Evolutionary conservation across 1,140 invertebrate species (phyloP).

Genomic region (Nephotettix cincticeps): DNA sequence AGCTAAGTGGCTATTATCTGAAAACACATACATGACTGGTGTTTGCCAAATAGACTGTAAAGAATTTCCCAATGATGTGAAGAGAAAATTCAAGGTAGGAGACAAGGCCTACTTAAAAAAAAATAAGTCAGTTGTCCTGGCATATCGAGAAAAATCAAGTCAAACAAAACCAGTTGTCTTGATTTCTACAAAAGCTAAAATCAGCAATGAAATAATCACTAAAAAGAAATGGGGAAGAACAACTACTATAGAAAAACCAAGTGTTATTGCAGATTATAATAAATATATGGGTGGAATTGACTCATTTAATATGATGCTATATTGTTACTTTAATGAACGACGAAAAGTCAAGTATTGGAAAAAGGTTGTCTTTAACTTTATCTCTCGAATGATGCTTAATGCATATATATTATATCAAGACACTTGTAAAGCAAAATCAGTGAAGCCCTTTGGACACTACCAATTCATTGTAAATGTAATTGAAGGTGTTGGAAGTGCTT

Average conservation of each 20-base stretch:
- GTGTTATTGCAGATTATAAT: slow-evolving; percentile 29
- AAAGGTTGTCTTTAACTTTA: background rate
- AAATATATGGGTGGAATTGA: slow-evolving; percentile 35
- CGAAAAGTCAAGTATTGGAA: background rate
- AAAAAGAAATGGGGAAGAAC: slow-evolving; percentile 12
- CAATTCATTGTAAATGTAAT: too few relatives aligned
- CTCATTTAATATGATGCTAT: background rate
- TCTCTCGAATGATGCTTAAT: slow-evolving; percentile 6
- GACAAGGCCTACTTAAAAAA: background rate
- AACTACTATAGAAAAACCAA: slow-evolving; percentile 7
- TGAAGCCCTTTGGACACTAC: background rate
- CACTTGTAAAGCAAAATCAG: background rate
- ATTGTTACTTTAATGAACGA: background rate
- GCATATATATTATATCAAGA: slow-evolving; percentile 20
- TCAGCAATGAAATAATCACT: background rate
- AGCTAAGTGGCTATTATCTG: background rate
- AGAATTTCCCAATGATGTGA: background rate
- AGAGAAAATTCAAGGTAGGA: background rate
- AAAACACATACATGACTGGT: background rate
- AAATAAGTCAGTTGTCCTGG: background rate
- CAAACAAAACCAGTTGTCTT: background rate
- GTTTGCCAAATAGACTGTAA: background rate
- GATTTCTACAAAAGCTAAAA: background rate
- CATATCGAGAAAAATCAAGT: background rate
- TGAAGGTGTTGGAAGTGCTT: background rate